phyloP scores from a whole-genome alignment of 1,140 invertebrate genomes.

The Lepidurus packardi region DNA sequence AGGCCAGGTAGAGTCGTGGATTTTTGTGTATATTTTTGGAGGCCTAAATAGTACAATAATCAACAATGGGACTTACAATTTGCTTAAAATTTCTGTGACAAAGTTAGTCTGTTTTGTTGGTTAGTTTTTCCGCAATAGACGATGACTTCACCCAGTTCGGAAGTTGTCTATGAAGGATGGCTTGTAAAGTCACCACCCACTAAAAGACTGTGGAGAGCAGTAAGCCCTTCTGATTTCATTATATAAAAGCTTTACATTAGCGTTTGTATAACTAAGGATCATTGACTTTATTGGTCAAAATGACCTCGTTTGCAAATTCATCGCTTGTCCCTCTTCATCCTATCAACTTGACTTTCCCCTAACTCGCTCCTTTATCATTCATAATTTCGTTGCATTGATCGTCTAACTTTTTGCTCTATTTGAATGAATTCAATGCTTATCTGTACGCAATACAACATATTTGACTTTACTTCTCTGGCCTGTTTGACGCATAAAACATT shows the following conservation, averaged over 20 bases:
- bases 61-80: conserved; percentile 1
- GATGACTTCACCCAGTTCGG: conserved; percentile 41
- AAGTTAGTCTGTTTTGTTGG: not conserved
- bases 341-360: too few species aligned
- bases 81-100: not conserved
- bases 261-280: too few species aligned
- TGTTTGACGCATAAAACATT: not conserved
- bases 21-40: conserved; percentile 3
- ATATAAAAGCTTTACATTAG: too few species aligned
- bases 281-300: too few species aligned
- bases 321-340: too few species aligned
- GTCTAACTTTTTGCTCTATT: not conserved
- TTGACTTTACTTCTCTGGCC: too few species aligned
- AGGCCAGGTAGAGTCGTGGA: not conserved
- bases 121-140: not conserved
- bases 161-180: conserved; percentile 77
- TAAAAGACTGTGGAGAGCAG: conserved; percentile 78
- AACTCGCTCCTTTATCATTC: too few species aligned
- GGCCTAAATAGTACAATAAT: conserved; percentile 4
- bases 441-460: too few species aligned
- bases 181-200: conserved; percentile 84
- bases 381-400: not conserved
- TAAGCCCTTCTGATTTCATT: conserved; percentile 48
- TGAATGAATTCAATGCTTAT: too few species aligned
- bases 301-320: too few species aligned